Conservation (phyloP, 1,140 invertebrate species). For the Drosophila oshimai region DNA sequence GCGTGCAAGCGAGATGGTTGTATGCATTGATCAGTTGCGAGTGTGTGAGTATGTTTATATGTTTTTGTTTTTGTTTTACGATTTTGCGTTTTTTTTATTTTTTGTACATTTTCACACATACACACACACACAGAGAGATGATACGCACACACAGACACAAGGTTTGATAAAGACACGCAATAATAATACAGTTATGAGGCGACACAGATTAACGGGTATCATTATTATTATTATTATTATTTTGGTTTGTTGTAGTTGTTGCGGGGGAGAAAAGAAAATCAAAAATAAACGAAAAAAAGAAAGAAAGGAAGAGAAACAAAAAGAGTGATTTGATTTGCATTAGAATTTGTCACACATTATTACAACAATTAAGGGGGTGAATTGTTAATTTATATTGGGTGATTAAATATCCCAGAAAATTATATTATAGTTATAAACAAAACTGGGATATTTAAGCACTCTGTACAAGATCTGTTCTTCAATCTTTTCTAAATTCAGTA, state of each 20-base stretch:
- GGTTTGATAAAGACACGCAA: conserved; percentile 39
- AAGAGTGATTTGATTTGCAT: conserved; percentile 23
- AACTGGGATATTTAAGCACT: neutral
- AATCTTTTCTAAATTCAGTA: neutral
- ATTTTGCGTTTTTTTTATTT: conserved; percentile 6
- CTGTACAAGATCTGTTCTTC: neutral
- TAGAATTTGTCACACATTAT: conserved; percentile 24
- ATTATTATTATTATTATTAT: neutral
- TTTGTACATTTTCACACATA: conserved; percentile 21
- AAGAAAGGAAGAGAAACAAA: conserved; percentile 26
- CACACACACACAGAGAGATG: conserved; percentile 5
- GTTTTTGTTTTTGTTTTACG: conserved; percentile 1
- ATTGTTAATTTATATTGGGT: neutral
- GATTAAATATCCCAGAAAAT: neutral
- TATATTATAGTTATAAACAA: neutral
- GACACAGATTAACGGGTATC: conserved; percentile 26
- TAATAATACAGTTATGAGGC: conserved; percentile 34
- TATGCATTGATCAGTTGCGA: conserved; percentile 10
- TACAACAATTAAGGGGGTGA: conserved; percentile 21
- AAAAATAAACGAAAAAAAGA: conserved; percentile 19
- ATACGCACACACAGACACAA: conserved; percentile 44
- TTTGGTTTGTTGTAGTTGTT: conserved; percentile 9
- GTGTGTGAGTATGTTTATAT: conserved; percentile 16
- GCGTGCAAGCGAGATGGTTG: conserved; percentile 32
- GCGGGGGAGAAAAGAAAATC: neutral